These are phyloP conservation scores for Cydia strobilella DNA, from an alignment of 1,140 invertebrate species.

Conservation along the genomic window DNA sequence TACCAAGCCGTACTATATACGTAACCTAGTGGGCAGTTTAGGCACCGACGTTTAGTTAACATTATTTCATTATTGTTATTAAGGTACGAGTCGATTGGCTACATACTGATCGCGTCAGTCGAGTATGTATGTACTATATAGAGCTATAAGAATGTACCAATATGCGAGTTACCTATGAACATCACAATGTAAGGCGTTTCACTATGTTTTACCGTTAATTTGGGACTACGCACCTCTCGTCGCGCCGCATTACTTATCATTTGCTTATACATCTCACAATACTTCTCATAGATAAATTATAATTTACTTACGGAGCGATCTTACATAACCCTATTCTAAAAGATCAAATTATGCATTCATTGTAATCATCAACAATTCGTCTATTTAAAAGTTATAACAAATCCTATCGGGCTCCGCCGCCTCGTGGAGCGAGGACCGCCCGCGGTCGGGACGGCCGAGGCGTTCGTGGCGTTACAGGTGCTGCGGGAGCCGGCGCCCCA, in stretches of 20 bases:
- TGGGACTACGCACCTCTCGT: constrained; percentile 69
- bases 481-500: not conserved
- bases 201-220: constrained; percentile 71
- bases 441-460: not conserved
- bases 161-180: constrained; percentile 72
- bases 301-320: constrained; percentile 77
- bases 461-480: too few relatives aligned
- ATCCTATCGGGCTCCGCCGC: constrained; percentile 56
- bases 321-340: constrained; percentile 79
- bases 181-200: constrained; percentile 75
- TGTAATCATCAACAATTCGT: constrained; percentile 72
- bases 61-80: constrained; percentile 65
- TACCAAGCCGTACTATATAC: constrained; percentile 54
- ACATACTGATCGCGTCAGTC: constrained; percentile 69
- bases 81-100: constrained; percentile 69
- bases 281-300: constrained; percentile 76
- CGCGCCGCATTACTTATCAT: constrained; percentile 66
- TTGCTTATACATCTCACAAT: constrained; percentile 67
- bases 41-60: constrained; percentile 66
- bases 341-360: constrained; percentile 77
- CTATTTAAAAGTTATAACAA: constrained; percentile 75
- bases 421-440: constrained; percentile 42
- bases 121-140: constrained; percentile 68
- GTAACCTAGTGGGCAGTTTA: constrained; percentile 69
- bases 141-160: constrained; percentile 74